Evolutionary conservation across 2,888 invertebrate species (phyloP).

Genomic region (Acrocera orbiculus): DNA sequence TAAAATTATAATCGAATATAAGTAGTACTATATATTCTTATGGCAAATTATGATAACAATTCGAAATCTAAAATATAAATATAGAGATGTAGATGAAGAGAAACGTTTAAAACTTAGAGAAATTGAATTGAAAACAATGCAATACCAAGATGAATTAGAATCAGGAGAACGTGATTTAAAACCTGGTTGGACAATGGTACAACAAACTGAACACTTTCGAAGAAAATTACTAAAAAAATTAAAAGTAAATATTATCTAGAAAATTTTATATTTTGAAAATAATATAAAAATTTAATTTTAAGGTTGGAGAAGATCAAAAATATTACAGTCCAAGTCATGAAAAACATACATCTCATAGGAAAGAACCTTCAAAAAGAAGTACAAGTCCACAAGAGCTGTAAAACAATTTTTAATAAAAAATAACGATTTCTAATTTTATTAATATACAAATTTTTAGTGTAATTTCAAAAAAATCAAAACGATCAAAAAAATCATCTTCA

Average conservation of each 20-base stretch:
- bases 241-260: conserved; percentile 7
- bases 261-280: no score
- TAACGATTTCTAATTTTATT: not conserved
- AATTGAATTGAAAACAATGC: conserved; percentile 87
- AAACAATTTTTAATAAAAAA: conserved; percentile 1
- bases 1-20: not conserved
- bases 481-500: conserved; percentile 19
- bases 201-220: conserved; percentile 82
- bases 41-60: no score
- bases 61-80: no score
- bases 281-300: no score
- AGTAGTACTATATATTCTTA: conserved; percentile 9
- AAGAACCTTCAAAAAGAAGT: conserved; percentile 15
- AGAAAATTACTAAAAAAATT: conserved; percentile 77
- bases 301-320: no score
- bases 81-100: conserved; percentile 44
- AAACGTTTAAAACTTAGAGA: conserved; percentile 64
- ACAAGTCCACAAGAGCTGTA: conserved; percentile 16
- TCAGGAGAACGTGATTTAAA: conserved; percentile 58
- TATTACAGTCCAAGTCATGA: no score
- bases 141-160: conserved; percentile 92
- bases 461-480: conserved; percentile 16
- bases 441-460: not conserved
- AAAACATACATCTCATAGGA: conserved; percentile 12
- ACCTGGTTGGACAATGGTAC: conserved; percentile 52